Percentiles rank a stretch among this genome's conserved stretches.
phyloP scores from a whole-genome alignment of 1,140 invertebrate genomes.

The Oedothorax gibbosus region DNA sequence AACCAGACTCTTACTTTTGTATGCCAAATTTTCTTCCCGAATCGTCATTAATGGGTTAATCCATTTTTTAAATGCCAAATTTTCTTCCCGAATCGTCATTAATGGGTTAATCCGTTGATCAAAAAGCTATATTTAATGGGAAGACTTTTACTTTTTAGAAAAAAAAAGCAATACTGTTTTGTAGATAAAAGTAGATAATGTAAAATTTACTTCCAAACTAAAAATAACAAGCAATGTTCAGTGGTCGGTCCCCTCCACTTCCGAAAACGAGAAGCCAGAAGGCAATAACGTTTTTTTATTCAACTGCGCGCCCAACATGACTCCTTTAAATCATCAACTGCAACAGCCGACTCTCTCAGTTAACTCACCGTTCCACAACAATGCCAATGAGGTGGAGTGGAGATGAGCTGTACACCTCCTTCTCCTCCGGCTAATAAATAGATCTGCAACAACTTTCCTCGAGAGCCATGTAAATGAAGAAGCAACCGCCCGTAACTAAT shows the following conservation, averaged over 20 bases:
- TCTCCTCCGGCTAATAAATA: slow-evolving; percentile 49
- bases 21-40: too few relatives aligned
- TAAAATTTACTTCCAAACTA: too few relatives aligned
- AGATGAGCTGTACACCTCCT: background rate
- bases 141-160: too few relatives aligned
- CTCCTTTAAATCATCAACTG: slow-evolving; percentile 49
- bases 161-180: too few relatives aligned
- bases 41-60: too few relatives aligned
- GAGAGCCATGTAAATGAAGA: slow-evolving; percentile 56
- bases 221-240: slow-evolving; percentile 11
- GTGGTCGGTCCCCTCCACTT: slow-evolving; percentile 11
- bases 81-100: too few relatives aligned
- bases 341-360: slow-evolving; percentile 23
- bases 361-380: slow-evolving; percentile 57
- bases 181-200: too few relatives aligned
- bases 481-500: slow-evolving; percentile 53
- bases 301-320: slow-evolving; percentile 55
- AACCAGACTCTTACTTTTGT: too few relatives aligned
- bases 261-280: slow-evolving; percentile 29
- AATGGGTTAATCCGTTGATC: too few relatives aligned
- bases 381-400: slow-evolving; percentile 31
- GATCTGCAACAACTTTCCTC: slow-evolving; percentile 44
- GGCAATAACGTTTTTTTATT: slow-evolving; percentile 59
- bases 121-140: too few relatives aligned
- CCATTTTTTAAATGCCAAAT: too few relatives aligned